These are phyloP conservation scores for Anhinga rufa DNA, from an alignment of 2,113 vertebrate genomes.

Conservation along the genomic window DNA sequence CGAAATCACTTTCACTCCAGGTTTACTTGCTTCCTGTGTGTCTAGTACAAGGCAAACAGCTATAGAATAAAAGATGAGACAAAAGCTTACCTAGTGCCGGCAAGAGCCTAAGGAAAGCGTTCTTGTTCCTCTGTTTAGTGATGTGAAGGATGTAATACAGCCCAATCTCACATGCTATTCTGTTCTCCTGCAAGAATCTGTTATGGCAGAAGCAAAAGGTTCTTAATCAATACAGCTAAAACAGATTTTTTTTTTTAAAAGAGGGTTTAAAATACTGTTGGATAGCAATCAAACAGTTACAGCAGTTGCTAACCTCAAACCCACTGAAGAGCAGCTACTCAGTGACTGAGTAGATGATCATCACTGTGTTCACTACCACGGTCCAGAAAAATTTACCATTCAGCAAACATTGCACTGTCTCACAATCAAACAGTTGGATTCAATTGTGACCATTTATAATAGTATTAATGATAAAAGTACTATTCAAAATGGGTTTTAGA, in stretches of 20 bases:
- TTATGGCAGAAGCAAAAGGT: neutral
- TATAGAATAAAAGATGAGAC: neutral
- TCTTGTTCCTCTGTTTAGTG: constrained; percentile 93
- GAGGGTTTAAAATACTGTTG: neutral
- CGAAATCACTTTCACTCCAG: neutral
- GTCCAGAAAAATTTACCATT: neutral
- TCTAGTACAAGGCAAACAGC: neutral
- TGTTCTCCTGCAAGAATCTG: constrained; percentile 92
- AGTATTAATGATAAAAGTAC: neutral
- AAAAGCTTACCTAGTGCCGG: constrained; percentile 82
- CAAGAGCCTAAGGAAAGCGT: constrained; percentile 88
- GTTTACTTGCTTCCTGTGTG: neutral
- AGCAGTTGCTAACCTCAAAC: neutral
- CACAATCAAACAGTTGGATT: neutral
- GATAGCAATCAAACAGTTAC: neutral
- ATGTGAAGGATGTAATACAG: constrained; percentile 94
- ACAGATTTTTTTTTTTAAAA: neutral
- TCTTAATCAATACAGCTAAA: neutral
- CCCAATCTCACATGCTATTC: constrained; percentile 94
- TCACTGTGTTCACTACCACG: neutral
- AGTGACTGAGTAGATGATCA: neutral
- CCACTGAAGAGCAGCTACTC: neutral
- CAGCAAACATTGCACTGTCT: neutral
- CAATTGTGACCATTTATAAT: neutral
- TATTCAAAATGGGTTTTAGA: neutral